Evolutionary conservation across 2,797 vertebrate genomes (phyloP).

Genomic region (Hipposideros larvatus): DNA sequence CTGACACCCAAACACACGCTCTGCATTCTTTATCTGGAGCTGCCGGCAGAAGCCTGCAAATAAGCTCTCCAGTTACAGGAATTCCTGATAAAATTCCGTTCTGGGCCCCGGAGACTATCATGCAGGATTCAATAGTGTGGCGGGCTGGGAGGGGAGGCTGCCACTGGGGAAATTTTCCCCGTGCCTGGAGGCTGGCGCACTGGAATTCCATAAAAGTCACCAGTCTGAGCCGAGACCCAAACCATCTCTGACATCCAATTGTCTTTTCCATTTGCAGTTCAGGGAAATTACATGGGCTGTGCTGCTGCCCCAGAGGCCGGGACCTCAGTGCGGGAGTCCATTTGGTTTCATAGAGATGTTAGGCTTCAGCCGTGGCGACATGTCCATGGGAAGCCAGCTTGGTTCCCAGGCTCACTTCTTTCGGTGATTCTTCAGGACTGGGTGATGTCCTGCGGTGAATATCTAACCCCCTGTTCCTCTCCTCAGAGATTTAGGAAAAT

Average conservation of each 20-base stretch:
- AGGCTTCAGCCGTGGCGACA: rapidly evolving
- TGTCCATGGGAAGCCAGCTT: rapidly evolving
- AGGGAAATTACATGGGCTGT: neutral
- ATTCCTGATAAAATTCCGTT: conserved; percentile 73
- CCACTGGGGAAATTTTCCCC: conserved; percentile 77
- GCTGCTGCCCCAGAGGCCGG: rapidly evolving
- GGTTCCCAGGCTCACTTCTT: neutral
- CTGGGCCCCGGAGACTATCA: conserved; percentile 59
- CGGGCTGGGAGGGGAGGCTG: neutral
- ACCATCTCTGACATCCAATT: conserved; percentile 85
- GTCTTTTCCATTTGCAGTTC: conserved; percentile 82
- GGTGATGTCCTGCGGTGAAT: rapidly evolving
- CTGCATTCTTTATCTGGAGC: conserved; percentile 58
- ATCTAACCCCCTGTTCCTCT: rapidly evolving
- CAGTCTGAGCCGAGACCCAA: conserved; percentile 80
- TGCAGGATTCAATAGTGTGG: neutral
- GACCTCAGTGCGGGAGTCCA: neutral
- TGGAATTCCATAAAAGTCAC: conserved; percentile 81
- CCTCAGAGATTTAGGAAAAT: neutral
- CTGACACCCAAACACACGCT: conserved; percentile 42
- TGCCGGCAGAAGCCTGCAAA: conserved; percentile 44
- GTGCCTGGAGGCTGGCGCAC: conserved; percentile 72
- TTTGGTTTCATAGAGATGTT: neutral
- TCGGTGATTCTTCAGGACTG: neutral
- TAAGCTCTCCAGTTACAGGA: conserved; percentile 70